Evolutionary conservation across 2,113 vertebrate species (phyloP).

Genomic region (Platanista minor): DNA sequence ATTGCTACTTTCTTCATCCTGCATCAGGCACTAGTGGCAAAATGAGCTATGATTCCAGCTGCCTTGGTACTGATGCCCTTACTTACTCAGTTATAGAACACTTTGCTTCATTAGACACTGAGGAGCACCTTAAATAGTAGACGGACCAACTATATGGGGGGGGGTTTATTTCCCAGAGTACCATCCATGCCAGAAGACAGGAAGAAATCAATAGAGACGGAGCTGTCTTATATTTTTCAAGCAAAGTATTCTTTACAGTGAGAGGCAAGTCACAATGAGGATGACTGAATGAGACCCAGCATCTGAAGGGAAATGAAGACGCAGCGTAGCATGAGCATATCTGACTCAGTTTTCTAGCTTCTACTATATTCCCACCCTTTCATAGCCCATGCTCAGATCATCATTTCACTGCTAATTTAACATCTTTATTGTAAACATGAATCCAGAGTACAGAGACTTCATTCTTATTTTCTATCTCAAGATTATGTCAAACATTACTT

Average conservation of each 20-base stretch:
- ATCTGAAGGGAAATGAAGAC: not conserved
- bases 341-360: not conserved
- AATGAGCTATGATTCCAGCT: slow-evolving; percentile 30
- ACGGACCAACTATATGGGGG: not conserved
- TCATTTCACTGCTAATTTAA: not conserved
- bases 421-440: not conserved
- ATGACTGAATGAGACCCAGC: not conserved
- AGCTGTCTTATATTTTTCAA: not conserved
- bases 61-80: not conserved
- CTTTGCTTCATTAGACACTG: slow-evolving; percentile 11
- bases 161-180: not conserved
- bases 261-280: not conserved
- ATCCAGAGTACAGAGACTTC: not conserved
- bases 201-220: not conserved
- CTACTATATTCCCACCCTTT: not conserved
- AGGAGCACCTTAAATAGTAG: not conserved
- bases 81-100: not conserved
- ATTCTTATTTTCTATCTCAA: not conserved
- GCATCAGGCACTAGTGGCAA: not conserved
- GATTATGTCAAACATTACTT: not conserved
- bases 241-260: not conserved
- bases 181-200: not conserved
- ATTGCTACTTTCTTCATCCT: slow-evolving; percentile 23
- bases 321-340: not conserved
- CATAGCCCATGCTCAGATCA: not conserved